Base-by-base conservation (phyloP, 1,140 invertebrate species). In the Diplogasteroides magnus region DNA sequence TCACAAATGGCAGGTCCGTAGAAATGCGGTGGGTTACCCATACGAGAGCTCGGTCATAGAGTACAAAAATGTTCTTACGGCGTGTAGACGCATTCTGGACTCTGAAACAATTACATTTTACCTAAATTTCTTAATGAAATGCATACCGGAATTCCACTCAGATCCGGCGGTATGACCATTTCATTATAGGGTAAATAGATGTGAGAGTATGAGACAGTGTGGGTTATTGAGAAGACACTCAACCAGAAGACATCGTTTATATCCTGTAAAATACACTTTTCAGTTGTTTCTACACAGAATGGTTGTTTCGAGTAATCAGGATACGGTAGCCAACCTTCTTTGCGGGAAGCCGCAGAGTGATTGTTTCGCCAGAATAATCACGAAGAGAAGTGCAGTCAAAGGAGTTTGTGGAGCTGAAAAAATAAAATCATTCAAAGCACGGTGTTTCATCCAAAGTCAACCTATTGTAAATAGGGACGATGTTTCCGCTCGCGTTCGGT, bases 231-330 rank as follows among this genome's bases (percentile, higher is more conserved):
- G 66, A 68, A 68, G 37, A 48, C 57, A 68, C 66, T 67, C 26
- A 80, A 79, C 78, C 78, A 80, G 61, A 80, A 80, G 1, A 80
- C 78, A 62, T 80, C 78, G 72, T 77, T 78, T 23, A 80, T 81
- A 55, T 81, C 77, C 29, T 81, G 28, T 32, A n/a, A 48, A 48
- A 19, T 6, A 48, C 6, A 48, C 19, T 48, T 48, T 19, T 6
- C 37, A 48, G 6, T 48, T 11, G 6, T 19, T 48, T 11, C 37
- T 48, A n/a, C n/a, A n/a, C n/a, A n/a, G n/a, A n/a, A n/a, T n/a
- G n/a, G n/a, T n/a, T n/a, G 6, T 48, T 48, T 48, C 37, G 19
- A 48, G 37, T 48, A 48, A 6, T 48, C 37, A 48, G 37, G 6
- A 11, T 19, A 11, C 37, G 37, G 6, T 48, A 48, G 19, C 37